phyloP scores from a whole-genome alignment of 2,888 invertebrate genomes.

The Girardia tigrina region DNA sequence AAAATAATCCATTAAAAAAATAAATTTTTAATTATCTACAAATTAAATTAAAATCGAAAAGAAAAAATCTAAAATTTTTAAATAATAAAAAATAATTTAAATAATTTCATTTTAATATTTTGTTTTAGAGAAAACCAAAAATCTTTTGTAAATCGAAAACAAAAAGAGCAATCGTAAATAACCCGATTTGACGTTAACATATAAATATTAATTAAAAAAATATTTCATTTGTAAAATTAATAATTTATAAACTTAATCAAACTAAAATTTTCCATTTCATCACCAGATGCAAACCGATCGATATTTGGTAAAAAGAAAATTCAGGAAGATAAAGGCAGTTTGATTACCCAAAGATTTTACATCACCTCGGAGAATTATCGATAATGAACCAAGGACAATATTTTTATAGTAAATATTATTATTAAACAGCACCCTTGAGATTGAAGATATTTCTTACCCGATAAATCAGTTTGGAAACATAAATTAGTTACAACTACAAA shows the following conservation, averaged over 20 bases:
- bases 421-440: constrained; percentile 1
- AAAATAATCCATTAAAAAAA: not conserved
- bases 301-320: not conserved
- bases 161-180: not conserved
- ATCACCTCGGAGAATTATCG: constrained; percentile 9
- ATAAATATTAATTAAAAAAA: not conserved
- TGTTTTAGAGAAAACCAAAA: too few relatives aligned
- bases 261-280: not conserved
- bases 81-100: not conserved
- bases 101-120: not conserved
- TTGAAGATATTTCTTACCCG: not conserved
- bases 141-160: not conserved
- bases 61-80: not conserved
- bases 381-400: constrained; percentile 18
- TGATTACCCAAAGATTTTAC: constrained; percentile 19
- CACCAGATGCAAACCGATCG: not conserved
- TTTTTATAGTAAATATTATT: not conserved
- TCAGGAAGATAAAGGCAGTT: not conserved
- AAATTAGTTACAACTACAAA: not conserved
- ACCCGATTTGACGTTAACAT: not conserved
- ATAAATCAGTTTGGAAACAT: not conserved
- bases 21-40: not conserved
- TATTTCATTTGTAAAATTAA: not conserved
- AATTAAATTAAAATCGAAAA: not conserved
- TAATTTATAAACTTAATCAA: constrained; percentile 11